Evolutionary conservation across 2,888 invertebrate species (phyloP), one percentile per base, ranked within the genome.

Genomic region (Tenthredo notha): DNA sequence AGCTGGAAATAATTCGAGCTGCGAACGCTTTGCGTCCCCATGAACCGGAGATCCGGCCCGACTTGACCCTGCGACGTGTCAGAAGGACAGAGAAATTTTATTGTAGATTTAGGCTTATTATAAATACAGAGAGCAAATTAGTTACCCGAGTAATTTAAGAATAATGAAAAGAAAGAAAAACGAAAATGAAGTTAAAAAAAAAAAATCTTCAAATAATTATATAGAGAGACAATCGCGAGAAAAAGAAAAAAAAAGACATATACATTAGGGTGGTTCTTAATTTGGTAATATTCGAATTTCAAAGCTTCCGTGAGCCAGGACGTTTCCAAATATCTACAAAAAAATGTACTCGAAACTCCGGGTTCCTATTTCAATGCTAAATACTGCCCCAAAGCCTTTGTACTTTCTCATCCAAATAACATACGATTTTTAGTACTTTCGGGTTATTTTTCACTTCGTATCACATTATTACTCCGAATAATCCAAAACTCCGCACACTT

Each of bases 1-100:
- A 91, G 95, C 94, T 91, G 95, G 95, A 94, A 95, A 95, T 93
- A 96, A 95, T 94, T 96, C 96, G 94, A 96, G 95, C 94, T 96
- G 95, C 92, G 95, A 95, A 90, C 96, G 96, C 94, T 96, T 96
- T 94, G 95, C 95, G 94, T 96, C 96, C 94, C 94, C 95, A 94
- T 95, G 96, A 92, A 95, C 95, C 91, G 96, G 96, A 92, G 96
- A 95, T 93, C 96, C 95, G 89, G 93, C 92, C 91, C 93, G 93
- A 91, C 94, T 94, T 90, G 94, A 90, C 89, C 94, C 94, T 94
- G 91, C 90, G 90, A 88, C 86, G 90, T 90, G 90, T 91, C 90
- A 92, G 88, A 91, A 91, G 91, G 92, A 91, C 90, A 92, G 90
- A 92, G 40, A 83, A 83, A 83, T 83, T 40, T 80, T 12, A 83